These are phyloP conservation scores for Graphium colonna DNA, from an alignment of 2,888 invertebrate genomes.

Conservation along the genomic window DNA sequence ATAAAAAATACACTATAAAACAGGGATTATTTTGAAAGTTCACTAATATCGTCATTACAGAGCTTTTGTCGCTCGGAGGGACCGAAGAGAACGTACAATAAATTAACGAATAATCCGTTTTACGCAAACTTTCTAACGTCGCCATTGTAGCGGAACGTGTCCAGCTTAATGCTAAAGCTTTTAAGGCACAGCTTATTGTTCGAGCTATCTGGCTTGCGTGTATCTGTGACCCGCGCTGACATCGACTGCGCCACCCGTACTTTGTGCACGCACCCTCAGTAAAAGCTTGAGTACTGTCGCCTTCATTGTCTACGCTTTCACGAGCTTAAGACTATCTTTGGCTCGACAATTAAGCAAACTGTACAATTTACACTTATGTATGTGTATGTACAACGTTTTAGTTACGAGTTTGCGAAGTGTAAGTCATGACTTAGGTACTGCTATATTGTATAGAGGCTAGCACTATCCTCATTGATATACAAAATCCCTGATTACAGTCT, in stretches of 20 bases:
- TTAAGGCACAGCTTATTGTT: constrained; percentile 8
- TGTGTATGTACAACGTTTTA: not conserved
- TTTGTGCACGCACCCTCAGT: constrained; percentile 33
- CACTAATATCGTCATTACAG: too few species aligned
- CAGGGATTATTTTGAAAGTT: too few species aligned
- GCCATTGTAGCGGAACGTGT: constrained; percentile 1
- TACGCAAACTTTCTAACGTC: not conserved
- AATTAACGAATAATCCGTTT: too few species aligned
- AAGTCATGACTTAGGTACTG: too few species aligned
- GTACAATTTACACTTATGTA: constrained; percentile 35
- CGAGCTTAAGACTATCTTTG: not conserved
- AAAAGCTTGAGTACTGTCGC: not conserved
- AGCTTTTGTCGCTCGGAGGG: too few species aligned
- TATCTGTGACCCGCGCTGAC: constrained; percentile 47
- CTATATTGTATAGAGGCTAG: too few species aligned
- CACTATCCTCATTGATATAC: too few species aligned
- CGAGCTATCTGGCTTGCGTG: constrained; percentile 7
- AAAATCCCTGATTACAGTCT: too few species aligned
- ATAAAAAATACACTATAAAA: too few species aligned
- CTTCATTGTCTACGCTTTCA: not conserved
- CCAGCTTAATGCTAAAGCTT: not conserved
- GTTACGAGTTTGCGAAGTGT: too few species aligned
- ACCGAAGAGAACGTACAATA: too few species aligned
- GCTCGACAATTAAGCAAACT: constrained; percentile 36
- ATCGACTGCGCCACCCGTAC: constrained; percentile 41